Evolutionary conservation across 2,113 vertebrate species (phyloP).

Genomic region (Erythrolamprus reginae): DNA sequence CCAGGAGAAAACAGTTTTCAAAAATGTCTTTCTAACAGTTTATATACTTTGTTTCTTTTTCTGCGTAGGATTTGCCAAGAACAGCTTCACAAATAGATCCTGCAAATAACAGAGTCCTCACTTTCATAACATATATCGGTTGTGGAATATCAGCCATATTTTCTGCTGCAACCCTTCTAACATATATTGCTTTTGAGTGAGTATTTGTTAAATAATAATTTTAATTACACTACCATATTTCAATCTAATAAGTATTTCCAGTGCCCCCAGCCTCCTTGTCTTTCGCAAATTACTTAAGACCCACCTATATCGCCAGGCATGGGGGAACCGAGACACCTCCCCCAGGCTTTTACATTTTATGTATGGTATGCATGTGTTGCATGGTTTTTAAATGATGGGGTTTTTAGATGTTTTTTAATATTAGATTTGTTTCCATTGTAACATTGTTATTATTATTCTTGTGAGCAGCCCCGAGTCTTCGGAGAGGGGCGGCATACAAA

Average conservation of each 20-base stretch:
- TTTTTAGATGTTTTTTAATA: too few relatives aligned
- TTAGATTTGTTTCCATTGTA: too few relatives aligned
- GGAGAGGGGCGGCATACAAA: too few relatives aligned
- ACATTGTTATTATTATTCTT: too few relatives aligned
- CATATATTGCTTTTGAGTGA: conserved; percentile 95
- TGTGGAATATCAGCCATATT: conserved; percentile 93
- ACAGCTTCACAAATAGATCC: conserved; percentile 63
- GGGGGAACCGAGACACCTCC: too few relatives aligned
- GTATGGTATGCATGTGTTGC: too few relatives aligned
- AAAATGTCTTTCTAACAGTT: not conserved
- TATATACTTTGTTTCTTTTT: conserved; percentile 9
- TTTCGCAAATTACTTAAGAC: too few relatives aligned
- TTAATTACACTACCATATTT: not conserved
- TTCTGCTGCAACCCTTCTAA: conserved; percentile 90
- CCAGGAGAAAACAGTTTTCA: not conserved
- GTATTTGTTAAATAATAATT: conserved; percentile 50
- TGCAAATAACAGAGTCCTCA: conserved; percentile 78
- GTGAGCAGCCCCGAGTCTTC: too few relatives aligned
- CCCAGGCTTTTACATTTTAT: too few relatives aligned
- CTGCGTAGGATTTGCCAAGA: conserved; percentile 81
- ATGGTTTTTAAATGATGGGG: too few relatives aligned
- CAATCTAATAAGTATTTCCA: not conserved
- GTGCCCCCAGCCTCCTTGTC: too few relatives aligned
- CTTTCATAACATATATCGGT: conserved; percentile 91
- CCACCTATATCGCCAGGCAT: too few relatives aligned